Evolutionary conservation across 1,140 invertebrate species (phyloP), one percentile per base, ranked within the genome.

Genomic region (Sminthurides bifidus): DNA sequence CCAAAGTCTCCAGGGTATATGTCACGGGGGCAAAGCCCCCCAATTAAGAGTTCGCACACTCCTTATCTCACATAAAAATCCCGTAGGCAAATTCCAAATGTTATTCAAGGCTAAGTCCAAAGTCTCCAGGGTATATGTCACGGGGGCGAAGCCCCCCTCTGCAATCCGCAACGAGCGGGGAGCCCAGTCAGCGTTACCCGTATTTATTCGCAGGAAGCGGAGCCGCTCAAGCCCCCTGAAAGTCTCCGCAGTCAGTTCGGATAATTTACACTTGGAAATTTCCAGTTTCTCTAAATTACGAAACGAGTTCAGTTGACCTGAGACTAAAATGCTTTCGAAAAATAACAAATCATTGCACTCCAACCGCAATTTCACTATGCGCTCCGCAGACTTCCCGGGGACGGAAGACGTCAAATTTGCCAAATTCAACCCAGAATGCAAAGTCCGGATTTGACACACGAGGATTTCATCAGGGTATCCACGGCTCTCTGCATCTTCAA

Each of bases 301-400:
- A 56, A 66, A 66, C 54, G 33, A 58, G 40, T 49, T 65, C 27
- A 65, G 40, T 56, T 63, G 61, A 41, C 54, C 61, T 72, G 71
- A 45, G 31, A 46, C 55, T 21, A 85, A 69, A 48, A 79, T 77
- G 67, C 81, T 85, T 71, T 87, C 83, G 69, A 84, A 84, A 71
- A 86, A 84, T 38, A 85, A 71, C 54, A 82, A 79, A 70, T 87
- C 84, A 70, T 80, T 86, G 70, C 85, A 88, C 68, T 85, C 79
- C 37, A 87, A 74, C 61, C 76, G 76, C 45, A 87, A 70, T 14
- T 79, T 78, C 21, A 51, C 54, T 35, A 60, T 57, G 21, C 43
- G 26, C 14, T 62, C 35, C 0, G 49, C 30, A 10, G 43, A 35
- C 19, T 6, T 6, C 12, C 6, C 24, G 6, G 17, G 21, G 10